phyloP scores from a whole-genome alignment of 2,797 vertebrate species.

The Sebastes glaucus region DNA sequence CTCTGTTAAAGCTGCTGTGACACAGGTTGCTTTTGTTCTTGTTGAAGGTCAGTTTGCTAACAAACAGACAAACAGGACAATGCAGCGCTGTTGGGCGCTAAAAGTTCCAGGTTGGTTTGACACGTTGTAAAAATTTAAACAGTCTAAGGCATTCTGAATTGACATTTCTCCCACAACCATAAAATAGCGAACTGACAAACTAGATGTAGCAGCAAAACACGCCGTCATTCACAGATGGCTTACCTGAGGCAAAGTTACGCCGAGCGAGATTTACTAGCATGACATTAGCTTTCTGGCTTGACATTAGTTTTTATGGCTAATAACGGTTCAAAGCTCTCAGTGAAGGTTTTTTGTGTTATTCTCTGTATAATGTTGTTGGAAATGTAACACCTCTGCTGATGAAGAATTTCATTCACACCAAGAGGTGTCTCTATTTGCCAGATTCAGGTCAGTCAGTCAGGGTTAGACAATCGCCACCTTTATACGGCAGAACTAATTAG shows the following conservation, averaged over 20 bases:
- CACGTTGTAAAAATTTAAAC: slow-evolving; percentile 18
- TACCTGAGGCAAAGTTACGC: slow-evolving; percentile 68
- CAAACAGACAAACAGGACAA: slow-evolving; percentile 18
- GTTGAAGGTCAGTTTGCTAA: slow-evolving; percentile 47
- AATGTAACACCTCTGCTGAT: slow-evolving; percentile 39
- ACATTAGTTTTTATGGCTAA: slow-evolving; percentile 72
- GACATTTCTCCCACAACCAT: slow-evolving; percentile 39
- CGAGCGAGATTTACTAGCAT: slow-evolving; percentile 71
- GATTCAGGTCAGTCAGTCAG: slow-evolving; percentile 16
- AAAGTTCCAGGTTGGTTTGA: slow-evolving; percentile 16
- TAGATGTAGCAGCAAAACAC: slow-evolving; percentile 37
- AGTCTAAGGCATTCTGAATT: slow-evolving; percentile 6
- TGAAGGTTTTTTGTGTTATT: neutral
- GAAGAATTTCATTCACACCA: slow-evolving; percentile 34
- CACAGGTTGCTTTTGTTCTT: slow-evolving; percentile 35
- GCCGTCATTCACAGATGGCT: slow-evolving; percentile 67
- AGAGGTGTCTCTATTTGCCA: slow-evolving; percentile 17
- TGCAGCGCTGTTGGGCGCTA: neutral
- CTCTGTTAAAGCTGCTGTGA: slow-evolving; percentile 32
- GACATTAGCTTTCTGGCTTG: slow-evolving; percentile 68
- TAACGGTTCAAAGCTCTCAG: slow-evolving; percentile 41
- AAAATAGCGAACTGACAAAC: slow-evolving; percentile 52
- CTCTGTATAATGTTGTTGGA: neutral
- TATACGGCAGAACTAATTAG: slow-evolving; percentile 24
- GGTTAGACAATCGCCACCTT: slow-evolving; percentile 6